phyloP scores from a whole-genome alignment of 2,888 invertebrate species.

The Chrysomela aeneicollis region DNA sequence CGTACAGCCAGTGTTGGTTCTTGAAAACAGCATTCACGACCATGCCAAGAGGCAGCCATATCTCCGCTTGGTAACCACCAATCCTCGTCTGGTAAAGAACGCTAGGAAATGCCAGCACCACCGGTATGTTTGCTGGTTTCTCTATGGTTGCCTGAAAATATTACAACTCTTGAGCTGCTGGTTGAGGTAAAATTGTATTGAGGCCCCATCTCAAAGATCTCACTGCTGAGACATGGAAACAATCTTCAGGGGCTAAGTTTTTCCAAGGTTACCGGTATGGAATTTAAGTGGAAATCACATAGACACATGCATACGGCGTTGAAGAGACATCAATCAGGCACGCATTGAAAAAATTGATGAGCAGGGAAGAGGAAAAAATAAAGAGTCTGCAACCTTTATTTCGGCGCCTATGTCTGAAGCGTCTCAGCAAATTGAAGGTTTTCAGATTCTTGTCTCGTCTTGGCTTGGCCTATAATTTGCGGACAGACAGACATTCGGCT shows the following conservation, averaged over 20 bases:
- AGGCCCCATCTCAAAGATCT: too few species aligned
- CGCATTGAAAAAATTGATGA: too few species aligned
- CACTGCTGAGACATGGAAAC: too few species aligned
- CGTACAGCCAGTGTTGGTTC: conserved; percentile 85
- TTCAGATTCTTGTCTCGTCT: background rate
- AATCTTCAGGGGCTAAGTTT: too few species aligned
- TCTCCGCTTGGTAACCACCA: conserved; percentile 73
- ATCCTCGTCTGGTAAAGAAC: conserved; percentile 77
- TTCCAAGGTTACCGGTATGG: too few species aligned
- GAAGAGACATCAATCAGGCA: too few species aligned
- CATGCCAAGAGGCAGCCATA: conserved; percentile 79
- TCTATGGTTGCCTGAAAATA: conserved; percentile 73
- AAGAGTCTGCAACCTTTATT: too few species aligned
- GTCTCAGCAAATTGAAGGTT: background rate
- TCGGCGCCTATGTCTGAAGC: too few species aligned
- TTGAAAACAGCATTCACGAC: conserved; percentile 89
- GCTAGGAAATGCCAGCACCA: conserved; percentile 79
- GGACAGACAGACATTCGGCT: conserved; percentile 25
- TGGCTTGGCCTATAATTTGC: conserved; percentile 35
- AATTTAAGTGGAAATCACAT: too few species aligned
- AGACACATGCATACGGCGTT: too few species aligned
- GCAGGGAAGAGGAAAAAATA: too few species aligned
- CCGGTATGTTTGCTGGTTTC: conserved; percentile 85
- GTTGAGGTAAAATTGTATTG: too few species aligned
- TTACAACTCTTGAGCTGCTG: background rate